These are phyloP conservation scores for Leucopsar rothschildi DNA, from an alignment of 2,113 vertebrate genomes.

Conservation along the genomic window DNA sequence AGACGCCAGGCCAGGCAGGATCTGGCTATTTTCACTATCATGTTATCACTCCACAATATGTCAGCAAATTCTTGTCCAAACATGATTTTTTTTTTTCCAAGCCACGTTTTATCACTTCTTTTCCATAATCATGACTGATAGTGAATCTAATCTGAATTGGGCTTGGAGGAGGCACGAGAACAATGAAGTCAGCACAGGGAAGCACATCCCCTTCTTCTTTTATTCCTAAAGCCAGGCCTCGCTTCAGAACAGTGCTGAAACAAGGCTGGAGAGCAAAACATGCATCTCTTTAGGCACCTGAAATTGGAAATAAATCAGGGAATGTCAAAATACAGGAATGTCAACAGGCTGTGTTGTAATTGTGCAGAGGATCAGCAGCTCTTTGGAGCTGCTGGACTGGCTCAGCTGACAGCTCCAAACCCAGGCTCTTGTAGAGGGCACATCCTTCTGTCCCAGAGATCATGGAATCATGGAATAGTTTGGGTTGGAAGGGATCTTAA, in stretches of 20 bases:
- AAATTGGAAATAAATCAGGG: background rate
- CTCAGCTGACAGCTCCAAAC: background rate
- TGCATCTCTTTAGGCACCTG: background rate
- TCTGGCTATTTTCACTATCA: slow-evolving; percentile 69
- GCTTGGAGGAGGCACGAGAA: slow-evolving; percentile 52
- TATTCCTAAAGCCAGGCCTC: background rate
- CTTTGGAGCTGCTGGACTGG: background rate
- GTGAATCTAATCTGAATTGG: slow-evolving; percentile 74
- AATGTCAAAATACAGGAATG: background rate
- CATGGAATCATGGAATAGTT: background rate
- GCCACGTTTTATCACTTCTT: slow-evolving; percentile 51
- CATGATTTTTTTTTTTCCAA: slow-evolving; percentile 29
- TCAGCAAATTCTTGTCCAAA: slow-evolving; percentile 71
- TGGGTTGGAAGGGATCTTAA: background rate
- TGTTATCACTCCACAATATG: slow-evolving; percentile 68
- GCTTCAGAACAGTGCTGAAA: background rate
- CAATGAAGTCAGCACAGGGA: background rate
- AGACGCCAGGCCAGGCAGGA: slow-evolving; percentile 31
- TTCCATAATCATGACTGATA: slow-evolving; percentile 71
- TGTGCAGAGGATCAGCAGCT: background rate
- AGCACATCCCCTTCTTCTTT: background rate
- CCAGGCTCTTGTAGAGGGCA: background rate
- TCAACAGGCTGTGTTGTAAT: background rate
- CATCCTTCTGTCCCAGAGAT: background rate
- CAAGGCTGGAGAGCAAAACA: background rate